Evolutionary conservation across 2,113 vertebrate genomes (phyloP).

Genomic region (Pomatorhinus ruficollis): DNA sequence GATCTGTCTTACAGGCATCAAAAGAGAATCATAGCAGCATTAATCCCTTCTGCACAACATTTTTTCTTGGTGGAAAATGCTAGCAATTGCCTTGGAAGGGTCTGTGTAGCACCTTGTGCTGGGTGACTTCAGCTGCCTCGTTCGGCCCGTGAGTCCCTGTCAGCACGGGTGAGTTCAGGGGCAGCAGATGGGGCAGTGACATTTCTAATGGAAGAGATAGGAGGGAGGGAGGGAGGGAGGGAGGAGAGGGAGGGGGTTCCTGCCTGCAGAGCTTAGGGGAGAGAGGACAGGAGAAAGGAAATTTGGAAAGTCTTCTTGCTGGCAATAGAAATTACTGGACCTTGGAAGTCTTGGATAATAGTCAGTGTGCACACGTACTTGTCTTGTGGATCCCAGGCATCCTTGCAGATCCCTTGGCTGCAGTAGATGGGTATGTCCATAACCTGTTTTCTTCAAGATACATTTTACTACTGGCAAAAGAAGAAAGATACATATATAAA

Average conservation of each 20-base stretch:
- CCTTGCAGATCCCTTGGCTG: neutral
- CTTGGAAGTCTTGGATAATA: neutral
- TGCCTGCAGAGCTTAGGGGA: neutral
- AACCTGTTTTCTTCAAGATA: neutral
- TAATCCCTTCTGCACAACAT: neutral
- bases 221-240: neutral
- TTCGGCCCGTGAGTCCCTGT: neutral
- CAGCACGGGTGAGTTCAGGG: neutral
- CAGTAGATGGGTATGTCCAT: neutral
- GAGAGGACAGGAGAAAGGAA: neutral
- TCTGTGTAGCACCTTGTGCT: neutral
- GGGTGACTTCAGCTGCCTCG: neutral
- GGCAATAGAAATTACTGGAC: neutral
- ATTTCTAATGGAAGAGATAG: neutral
- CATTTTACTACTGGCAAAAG: neutral
- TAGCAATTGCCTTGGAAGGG: neutral
- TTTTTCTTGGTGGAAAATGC: neutral
- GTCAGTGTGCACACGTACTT: rapidly evolving
- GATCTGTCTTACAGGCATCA: neutral
- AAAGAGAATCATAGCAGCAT: neutral
- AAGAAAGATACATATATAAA: neutral
- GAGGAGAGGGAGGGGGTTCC: neutral
- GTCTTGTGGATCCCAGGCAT: neutral
- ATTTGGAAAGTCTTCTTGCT: neutral
- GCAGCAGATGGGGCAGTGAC: slow-evolving; percentile 45